Percentiles rank a stretch among this genome's conserved stretches.
Evolutionary conservation across 2,888 invertebrate genomes (phyloP).

Genomic region (Caenorhabditis sulstoni): DNA sequence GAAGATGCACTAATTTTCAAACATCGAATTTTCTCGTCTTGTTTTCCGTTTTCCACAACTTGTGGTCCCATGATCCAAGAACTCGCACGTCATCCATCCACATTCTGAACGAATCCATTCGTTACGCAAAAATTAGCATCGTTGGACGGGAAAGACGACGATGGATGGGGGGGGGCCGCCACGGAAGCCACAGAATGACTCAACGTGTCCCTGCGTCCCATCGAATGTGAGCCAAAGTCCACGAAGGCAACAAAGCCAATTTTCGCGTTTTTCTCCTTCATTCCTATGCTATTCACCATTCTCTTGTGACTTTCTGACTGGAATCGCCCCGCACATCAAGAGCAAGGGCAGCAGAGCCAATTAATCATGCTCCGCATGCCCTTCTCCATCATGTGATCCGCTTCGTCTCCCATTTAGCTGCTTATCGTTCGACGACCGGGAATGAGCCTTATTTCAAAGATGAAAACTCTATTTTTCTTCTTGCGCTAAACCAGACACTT

Average conservation of each 20-base stretch:
- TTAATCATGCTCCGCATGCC: conserved; percentile 31
- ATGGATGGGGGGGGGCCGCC: background rate
- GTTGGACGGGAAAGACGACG: conserved; percentile 30
- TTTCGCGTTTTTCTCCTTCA: conserved; percentile 23
- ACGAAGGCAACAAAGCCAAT: conserved; percentile 35
- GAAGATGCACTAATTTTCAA: background rate
- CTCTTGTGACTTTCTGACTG: conserved; percentile 14
- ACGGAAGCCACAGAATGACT: conserved; percentile 5
- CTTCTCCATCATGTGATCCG: background rate
- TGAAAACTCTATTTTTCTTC: background rate
- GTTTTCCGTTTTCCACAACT: background rate
- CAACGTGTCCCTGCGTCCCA: conserved; percentile 19
- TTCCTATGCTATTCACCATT: background rate
- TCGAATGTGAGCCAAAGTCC: conserved; percentile 13
- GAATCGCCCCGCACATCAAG: conserved; percentile 5
- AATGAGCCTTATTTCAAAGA: background rate
- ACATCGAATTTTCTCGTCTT: background rate
- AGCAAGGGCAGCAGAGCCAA: conserved; percentile 4
- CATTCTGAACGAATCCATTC: conserved; percentile 52
- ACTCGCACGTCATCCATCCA: conserved; percentile 25
- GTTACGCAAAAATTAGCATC: conserved; percentile 46
- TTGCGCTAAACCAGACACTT: conserved; percentile 16
- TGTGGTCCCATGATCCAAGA: conserved; percentile 32
- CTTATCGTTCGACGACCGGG: too few relatives aligned
- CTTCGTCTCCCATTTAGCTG: too few relatives aligned